A percentile compares a stretch with the other conserved stretches of the same genome.
These are phyloP conservation scores for Polyergus mexicanus DNA, from an alignment of 1,140 invertebrate genomes.

Conservation along the genomic window DNA sequence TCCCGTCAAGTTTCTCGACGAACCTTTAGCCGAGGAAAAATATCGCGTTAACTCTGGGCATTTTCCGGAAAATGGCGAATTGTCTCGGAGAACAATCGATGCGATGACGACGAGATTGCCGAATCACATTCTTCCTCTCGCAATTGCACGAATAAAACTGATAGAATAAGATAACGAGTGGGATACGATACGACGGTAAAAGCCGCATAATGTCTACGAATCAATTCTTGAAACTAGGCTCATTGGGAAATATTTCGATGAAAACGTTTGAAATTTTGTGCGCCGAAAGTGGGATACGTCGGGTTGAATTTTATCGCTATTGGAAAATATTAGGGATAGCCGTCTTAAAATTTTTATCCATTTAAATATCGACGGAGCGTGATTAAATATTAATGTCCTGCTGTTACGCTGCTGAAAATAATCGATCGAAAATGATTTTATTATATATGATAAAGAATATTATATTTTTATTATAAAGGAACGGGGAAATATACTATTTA, in stretches of 20 bases:
- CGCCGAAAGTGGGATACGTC: not conserved
- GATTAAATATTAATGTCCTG: not conserved
- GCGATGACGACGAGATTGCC: slow-evolving; percentile 18
- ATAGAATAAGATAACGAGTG: not conserved
- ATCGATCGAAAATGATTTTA: not conserved
- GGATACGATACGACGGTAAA: not conserved
- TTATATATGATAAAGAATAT: not conserved
- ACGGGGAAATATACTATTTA: not conserved
- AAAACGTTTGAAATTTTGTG: slow-evolving; percentile 16
- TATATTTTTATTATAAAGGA: not conserved
- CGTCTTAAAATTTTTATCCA: slow-evolving; percentile 24
- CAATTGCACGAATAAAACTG: not conserved
- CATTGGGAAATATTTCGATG: not conserved
- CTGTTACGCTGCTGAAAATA: too few relatives aligned
- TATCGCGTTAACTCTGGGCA: slow-evolving; percentile 18
- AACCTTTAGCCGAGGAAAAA: slow-evolving; percentile 11
- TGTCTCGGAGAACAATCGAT: not conserved
- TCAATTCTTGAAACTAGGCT: not conserved
- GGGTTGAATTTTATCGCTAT: not conserved
- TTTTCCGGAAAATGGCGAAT: not conserved
- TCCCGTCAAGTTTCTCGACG: slow-evolving; percentile 22
- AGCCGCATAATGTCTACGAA: not conserved
- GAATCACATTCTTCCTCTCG: not conserved
- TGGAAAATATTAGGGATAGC: not conserved
- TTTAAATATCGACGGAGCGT: slow-evolving; percentile 26